Evolutionary conservation across 1,140 invertebrate species (phyloP).

Genomic region (Aphelenchoides besseyi): DNA sequence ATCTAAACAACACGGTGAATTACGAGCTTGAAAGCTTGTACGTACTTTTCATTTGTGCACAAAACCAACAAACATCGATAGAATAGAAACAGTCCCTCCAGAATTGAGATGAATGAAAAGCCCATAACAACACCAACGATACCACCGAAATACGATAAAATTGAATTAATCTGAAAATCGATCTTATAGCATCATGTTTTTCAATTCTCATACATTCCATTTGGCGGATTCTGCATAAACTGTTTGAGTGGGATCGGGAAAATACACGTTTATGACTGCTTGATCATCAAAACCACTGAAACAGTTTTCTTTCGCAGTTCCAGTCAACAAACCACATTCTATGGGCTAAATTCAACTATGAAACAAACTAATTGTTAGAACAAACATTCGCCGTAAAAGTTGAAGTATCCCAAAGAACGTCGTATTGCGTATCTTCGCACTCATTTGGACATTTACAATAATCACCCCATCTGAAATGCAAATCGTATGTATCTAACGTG

Average conservation of each 20-base stretch:
- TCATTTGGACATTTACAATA: conserved; percentile 11
- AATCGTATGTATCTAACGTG: not conserved
- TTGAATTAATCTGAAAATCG: conserved; percentile 4
- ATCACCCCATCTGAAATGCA: not conserved
- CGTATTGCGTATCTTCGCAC: conserved; percentile 11
- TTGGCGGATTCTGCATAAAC: not conserved
- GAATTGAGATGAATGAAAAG: conserved; percentile 19
- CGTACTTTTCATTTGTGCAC: conserved; percentile 20
- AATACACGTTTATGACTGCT: conserved; percentile 5
- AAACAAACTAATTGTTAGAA: too few relatives aligned
- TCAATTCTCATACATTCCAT: not conserved
- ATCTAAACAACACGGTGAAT: too few relatives aligned
- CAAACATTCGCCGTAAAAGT: not conserved
- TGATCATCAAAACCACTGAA: not conserved
- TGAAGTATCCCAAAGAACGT: conserved; percentile 8
- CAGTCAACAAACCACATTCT: not conserved
- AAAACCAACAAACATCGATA: conserved; percentile 15
- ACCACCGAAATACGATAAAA: conserved; percentile 18
- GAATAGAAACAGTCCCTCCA: conserved; percentile 4
- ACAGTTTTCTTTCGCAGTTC: not conserved
- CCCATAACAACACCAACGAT: conserved; percentile 14
- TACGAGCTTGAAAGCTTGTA: too few relatives aligned
- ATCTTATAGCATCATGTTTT: not conserved
- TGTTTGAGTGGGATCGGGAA: conserved; percentile 18
- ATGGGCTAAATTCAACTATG: not conserved